Evolutionary conservation across 2,888 invertebrate species (phyloP).

Genomic region (Ganaspis brasiliensis): DNA sequence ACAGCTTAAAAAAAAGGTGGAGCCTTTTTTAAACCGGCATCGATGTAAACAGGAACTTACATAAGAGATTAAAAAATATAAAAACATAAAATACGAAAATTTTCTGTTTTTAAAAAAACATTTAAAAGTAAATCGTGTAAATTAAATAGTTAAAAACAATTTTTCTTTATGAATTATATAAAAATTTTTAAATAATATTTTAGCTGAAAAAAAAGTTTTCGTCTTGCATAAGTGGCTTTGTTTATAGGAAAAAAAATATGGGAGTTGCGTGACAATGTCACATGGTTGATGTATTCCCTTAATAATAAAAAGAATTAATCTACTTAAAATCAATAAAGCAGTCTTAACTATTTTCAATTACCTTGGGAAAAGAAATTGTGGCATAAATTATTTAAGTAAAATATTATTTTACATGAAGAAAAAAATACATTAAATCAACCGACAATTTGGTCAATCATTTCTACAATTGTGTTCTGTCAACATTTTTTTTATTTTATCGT

Average conservation of each 20-base stretch:
- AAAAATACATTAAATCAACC: not conserved
- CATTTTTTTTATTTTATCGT: too few relatives aligned
- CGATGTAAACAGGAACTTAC: too few relatives aligned
- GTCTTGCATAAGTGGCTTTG: not conserved
- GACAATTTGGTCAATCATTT: too few relatives aligned
- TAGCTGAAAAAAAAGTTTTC: too few relatives aligned
- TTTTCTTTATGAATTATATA: not conserved
- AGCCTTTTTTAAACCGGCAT: too few relatives aligned
- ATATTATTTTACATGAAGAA: not conserved
- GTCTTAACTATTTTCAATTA: slow-evolving; percentile 4
- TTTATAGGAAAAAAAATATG: not conserved
- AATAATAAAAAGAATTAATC: not conserved
- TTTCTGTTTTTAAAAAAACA: not conserved
- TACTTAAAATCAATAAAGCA: slow-evolving; percentile 5
- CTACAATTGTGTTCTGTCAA: too few relatives aligned
- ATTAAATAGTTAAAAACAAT: not conserved
- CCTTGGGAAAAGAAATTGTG: not conserved
- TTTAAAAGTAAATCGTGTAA: too few relatives aligned
- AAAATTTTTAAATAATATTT: not conserved
- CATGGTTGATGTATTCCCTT: not conserved
- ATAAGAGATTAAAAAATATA: too few relatives aligned
- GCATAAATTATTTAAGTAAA: not conserved
- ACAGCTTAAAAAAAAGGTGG: too few relatives aligned
- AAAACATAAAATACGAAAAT: too few relatives aligned
- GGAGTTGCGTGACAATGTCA: not conserved